Base-by-base conservation (phyloP, 2,797 vertebrate genomes). In the Ceryle rudis region DNA sequence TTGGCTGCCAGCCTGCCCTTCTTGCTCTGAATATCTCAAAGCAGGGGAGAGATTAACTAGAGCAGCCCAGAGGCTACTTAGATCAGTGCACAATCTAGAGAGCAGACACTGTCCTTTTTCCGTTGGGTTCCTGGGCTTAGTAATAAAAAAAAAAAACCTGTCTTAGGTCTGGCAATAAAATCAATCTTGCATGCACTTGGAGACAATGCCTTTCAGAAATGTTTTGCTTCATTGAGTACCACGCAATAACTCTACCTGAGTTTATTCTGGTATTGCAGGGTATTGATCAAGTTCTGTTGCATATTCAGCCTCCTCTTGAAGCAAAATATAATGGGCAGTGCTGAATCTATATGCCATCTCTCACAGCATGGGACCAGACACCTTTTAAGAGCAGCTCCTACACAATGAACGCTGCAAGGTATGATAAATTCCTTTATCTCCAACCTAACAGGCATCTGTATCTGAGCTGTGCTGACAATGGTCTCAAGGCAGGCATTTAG, bases 91-190 rank as follows among this genome's bases (percentile, higher is more conserved):
- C 33, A 47, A 2, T 17, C 55, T 21, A 6, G 18, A 61, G 20
- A 87, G 23, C 46, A 81, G 37, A 39, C 44, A 46, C 7, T 5
- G 3, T 42, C 25, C 28, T 58, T 51, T 57, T 42, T 5, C 26
- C 39, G 12, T 37, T 49, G 41, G n/a, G 29, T 8, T 71, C 41
- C 29, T 20, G 22, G 14, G 49, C 26, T 89, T 42, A 52, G 47
- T 17, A 58, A 44, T 9, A 20, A 5, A 20, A 15, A 70, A 20
- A 15, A 70, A 87, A 26, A 41, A 57, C 55, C 41, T 69, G 7
- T 49, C 29, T 72, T 11, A 6, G 5, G n/a, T 31, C 52, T 58
- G 86, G 79, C 96, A 95, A 96, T 87, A 73, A 95, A 97, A 89
- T 81, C 93, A 79, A 33, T 90, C 69, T 51, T 33, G 39, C 31